Evolutionary conservation across 2,888 invertebrate species (phyloP), one percentile per base, ranked within the genome.

Genomic region (Cataglyphis altisquamis): DNA sequence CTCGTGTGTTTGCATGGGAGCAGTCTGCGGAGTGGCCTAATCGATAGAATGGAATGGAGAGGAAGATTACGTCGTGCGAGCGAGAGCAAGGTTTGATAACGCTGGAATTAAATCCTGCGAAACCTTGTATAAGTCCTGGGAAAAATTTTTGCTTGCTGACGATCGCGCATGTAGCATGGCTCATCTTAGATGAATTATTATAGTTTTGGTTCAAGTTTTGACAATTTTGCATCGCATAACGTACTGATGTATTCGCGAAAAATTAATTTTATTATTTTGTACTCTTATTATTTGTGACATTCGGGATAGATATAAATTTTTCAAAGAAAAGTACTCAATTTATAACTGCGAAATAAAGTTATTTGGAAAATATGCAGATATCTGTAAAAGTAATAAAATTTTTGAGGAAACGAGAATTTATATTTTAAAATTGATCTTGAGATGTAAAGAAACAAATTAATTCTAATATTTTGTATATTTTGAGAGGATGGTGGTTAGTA

Each of bases 21-120:
- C 89, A 84, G 80, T 84, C 82, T 84, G 86, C 84, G 41, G 86
- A 90, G 86, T 84, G 83, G 87, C 83, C 92, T 91, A 92, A 93
- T 92, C 93, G 92, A 93, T 92, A 92, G 93, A 91, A 92, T 86
- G 88, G 89, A 91, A 91, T 90, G 90, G 91, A 91, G 87, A 85
- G 86, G 85, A 90, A 87, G 90, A 91, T 90, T 85, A 85, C 88
- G 85, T 83, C 85, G 86, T 36, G 62, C 36, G 84, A 85, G 80
- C 41, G 86, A 73, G 85, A 75, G 83, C 21, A 62, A 32, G 62
- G 25, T 3, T 70, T 21, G 57, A 68, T 78, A 60, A 3, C 45
- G 32, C 45, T 41, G 55, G 15, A 62, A 72, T 36, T 70, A 48
- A 70, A 68, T 32, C 32, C 21, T 21, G 32, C 29, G 10, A 21